Conservation (phyloP, 35 echinoderm and acorn worm genomes). For the Anneissia japonica region DNA sequence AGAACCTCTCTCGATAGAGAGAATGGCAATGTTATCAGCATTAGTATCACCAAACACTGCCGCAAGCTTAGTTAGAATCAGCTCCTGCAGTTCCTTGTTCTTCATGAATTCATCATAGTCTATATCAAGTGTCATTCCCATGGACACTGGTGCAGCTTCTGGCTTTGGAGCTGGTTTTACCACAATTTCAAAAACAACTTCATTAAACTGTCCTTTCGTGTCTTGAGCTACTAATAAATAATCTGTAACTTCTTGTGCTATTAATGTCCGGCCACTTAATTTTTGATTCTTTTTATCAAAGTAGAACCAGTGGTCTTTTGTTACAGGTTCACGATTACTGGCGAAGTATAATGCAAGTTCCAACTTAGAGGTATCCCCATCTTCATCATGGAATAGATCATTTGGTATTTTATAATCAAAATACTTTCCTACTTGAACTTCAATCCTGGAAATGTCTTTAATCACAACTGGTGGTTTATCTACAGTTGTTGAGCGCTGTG, state of each 20-base stretch:
- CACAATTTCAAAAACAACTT: slow-evolving; percentile 57
- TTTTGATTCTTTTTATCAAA: slow-evolving; percentile 66
- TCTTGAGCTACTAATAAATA: slow-evolving; percentile 70
- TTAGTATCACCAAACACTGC: slow-evolving; percentile 75
- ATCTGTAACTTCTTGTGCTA: not conserved
- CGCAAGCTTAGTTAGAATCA: slow-evolving; percentile 75
- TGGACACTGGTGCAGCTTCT: slow-evolving; percentile 54
- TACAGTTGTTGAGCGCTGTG: slow-evolving; percentile 14
- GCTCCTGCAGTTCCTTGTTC: slow-evolving; percentile 51
- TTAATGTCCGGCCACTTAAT: slow-evolving; percentile 43
- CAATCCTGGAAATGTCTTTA: slow-evolving; percentile 13
- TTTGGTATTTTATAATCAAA: slow-evolving; percentile 52
- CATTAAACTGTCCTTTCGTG: slow-evolving; percentile 20
- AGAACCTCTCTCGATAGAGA: slow-evolving; percentile 67
- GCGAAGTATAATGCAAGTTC: slow-evolving; percentile 6
- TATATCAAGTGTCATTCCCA: slow-evolving; percentile 73
- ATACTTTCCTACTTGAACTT: slow-evolving; percentile 23
- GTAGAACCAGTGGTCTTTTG: slow-evolving; percentile 48
- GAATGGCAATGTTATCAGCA: slow-evolving; percentile 77
- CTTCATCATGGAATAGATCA: slow-evolving; percentile 83
- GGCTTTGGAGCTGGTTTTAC: slow-evolving; percentile 36
- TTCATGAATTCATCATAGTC: slow-evolving; percentile 89
- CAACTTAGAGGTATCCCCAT: slow-evolving; percentile 65
- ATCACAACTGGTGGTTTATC: slow-evolving; percentile 33
- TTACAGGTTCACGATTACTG: slow-evolving; percentile 21